Evolutionary conservation across 2,113 vertebrate genomes (phyloP), one percentile per base, ranked within the genome.

Genomic region (Vulpes ferrilata): DNA sequence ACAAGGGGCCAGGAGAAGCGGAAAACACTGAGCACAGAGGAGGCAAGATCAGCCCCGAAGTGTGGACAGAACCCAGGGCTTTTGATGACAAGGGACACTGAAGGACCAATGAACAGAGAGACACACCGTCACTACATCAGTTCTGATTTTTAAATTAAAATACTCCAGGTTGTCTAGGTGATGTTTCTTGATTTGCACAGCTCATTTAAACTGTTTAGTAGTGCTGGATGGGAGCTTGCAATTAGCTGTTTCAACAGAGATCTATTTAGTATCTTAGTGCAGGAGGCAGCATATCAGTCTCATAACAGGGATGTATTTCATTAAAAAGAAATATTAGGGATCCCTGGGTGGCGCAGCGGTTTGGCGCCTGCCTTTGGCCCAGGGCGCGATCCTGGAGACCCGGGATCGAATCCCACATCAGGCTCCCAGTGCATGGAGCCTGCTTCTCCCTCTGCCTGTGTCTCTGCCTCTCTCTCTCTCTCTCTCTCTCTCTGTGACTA

Each of bases 171-270:
- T 48, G 59, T 85, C 64, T 53, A 74, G 38, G 55, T 51, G 20
- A 67, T 57, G 27, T 85, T 83, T 86, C 59, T 92, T 22, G 22
- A 89, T 73, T 87, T 15, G 3, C 71, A 23, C 23, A 30, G 8
- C 12, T 88, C 84, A 57, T 71, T 96, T 51, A 35, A 81, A 53
- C 15, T 76, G 27, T 69, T 64, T 71, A 38, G 32, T 15, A 25
- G 53, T 35, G 59, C 20, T 22, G 30, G 59, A 93, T 2, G 19
- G 43, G 91, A 64, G 55, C 35, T 51, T 43, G 59, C 0, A 30
- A 76, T 88, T 88, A 35, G 64, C 25, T 89, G 5, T 90, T 93
- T 96, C 84, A 92, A 80, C 15, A 16, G 48, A 92, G 69, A 93
- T 57, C 57, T 78, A 16, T 25, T 43, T 43, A 43, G 43, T 43